Percentiles rank a stretch among this genome's conserved stretches.
Evolutionary conservation across 2,113 vertebrate species (phyloP).

Genomic region (Callithrix jacchus): DNA sequence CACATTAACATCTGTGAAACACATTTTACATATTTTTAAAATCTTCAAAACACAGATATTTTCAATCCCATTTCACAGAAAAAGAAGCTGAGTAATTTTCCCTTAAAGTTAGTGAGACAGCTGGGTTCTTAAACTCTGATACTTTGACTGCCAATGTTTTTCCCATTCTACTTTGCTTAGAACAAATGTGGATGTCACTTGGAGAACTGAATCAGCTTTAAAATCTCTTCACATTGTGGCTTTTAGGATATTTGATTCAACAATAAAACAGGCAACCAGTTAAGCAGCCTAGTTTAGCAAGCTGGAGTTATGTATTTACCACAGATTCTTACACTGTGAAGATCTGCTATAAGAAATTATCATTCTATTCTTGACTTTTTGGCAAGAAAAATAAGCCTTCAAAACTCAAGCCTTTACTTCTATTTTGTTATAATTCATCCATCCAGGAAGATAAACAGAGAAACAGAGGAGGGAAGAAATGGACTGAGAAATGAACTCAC

Average conservation of each 20-base stretch:
- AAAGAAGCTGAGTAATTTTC: neutral
- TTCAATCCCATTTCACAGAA: neutral
- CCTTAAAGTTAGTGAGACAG: neutral
- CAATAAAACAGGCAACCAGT: neutral
- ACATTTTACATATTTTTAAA: neutral
- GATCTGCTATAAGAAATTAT: neutral
- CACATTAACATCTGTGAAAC: neutral
- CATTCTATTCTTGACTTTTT: neutral
- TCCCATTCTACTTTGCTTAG: neutral
- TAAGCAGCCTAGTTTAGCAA: slow-evolving; percentile 7
- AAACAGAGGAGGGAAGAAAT: neutral
- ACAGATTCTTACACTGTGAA: neutral
- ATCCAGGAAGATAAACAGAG: neutral
- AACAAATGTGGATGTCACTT: neutral
- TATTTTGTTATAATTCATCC: neutral
- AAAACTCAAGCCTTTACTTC: neutral
- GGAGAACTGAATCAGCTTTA: neutral
- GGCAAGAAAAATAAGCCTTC: neutral
- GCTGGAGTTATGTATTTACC: neutral
- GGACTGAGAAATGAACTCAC: neutral
- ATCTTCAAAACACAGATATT: neutral
- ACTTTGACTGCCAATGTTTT: neutral
- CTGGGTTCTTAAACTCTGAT: neutral
- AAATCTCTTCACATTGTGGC: neutral
- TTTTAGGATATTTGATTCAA: neutral